Conservation (phyloP, 2,797 vertebrate genomes). For the Leptoclinus maculatus region DNA sequence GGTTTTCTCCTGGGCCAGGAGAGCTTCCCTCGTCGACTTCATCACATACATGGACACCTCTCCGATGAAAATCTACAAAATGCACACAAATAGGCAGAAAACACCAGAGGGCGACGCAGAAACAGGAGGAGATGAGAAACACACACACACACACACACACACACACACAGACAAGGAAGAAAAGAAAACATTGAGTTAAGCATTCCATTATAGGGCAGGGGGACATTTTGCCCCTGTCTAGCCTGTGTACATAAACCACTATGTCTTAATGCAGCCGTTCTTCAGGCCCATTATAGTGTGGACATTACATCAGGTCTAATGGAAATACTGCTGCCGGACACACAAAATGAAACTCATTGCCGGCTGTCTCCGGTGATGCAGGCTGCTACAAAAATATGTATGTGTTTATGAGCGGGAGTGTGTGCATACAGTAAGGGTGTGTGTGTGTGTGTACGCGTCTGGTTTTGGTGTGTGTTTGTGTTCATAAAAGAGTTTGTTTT, state of each 20-base stretch:
- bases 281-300: slow-evolving; percentile 63
- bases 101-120: background rate
- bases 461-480: slow-evolving; percentile 7
- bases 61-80: slow-evolving; percentile 92
- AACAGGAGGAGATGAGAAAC: background rate
- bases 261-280: slow-evolving; percentile 64
- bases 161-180: background rate
- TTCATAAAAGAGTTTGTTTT: slow-evolving; percentile 40
- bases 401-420: slow-evolving; percentile 24
- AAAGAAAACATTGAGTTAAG: slow-evolving; percentile 11
- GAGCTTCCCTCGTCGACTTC: slow-evolving; percentile 94
- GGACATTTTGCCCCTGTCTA: slow-evolving; percentile 43
- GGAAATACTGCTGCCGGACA: slow-evolving; percentile 73
- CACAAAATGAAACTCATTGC: slow-evolving; percentile 59
- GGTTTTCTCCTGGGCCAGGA: slow-evolving; percentile 95
- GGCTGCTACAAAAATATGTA: slow-evolving; percentile 34
- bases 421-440: slow-evolving; percentile 14
- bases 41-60: slow-evolving; percentile 98
- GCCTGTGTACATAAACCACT: slow-evolving; percentile 45
- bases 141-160: background rate
- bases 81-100: background rate
- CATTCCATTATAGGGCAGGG: slow-evolving; percentile 14
- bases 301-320: slow-evolving; percentile 75
- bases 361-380: slow-evolving; percentile 47
- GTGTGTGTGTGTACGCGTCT: background rate